Base-by-base conservation (phyloP, 2,888 invertebrate genomes). In the Macrophya alboannulata region DNA sequence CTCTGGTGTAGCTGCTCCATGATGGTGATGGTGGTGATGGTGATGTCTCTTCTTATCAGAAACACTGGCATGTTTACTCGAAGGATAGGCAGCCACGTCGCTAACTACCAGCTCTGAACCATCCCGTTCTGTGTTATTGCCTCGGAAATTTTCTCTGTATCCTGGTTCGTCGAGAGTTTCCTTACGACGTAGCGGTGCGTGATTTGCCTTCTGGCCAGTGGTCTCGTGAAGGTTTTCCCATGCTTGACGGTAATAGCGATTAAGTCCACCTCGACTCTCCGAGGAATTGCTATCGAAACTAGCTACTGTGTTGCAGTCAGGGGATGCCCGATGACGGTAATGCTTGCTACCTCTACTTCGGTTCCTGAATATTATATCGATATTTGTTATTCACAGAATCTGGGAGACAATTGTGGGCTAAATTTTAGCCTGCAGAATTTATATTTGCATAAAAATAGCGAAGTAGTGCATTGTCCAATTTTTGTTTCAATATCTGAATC, bases 201-300 rank as follows among this genome's bases (percentile, higher is more conserved):
- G 96, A 92, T 94, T 94, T 0, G 92, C 91, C 91, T 96, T 96
- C 37, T 95, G 95, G 0, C 96, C 96, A 4, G 97, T 96, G 5
- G 97, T 96, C 92, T 98, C 97, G 92, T 98, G 97, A 4, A 98
- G 95, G 93, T 98, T 98, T 93, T 98, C 98, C 98, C 98, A 98
- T 3, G 98, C 98, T 93, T 98, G 97, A 45, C 98, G 96, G 94
- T 98, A 98, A 94, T 97, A 98, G 86, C 98, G 95, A 93, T 98
- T 98, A 87, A 98, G 95, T 51, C 97, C 97, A 25, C 95, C 95
- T 82, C 97, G 95, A 10, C 97, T 97, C 91, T 98, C 98, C 0
- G 97, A 97, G 82, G 97, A 97, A 82, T 98, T 97, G 83, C 98
- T 98, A 92, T 97, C 98, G 92, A 98, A 97, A 25, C 98, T 98